Evolutionary conservation across 2,888 invertebrate genomes (phyloP).

Genomic region (Pardosa pseudoannulata): DNA sequence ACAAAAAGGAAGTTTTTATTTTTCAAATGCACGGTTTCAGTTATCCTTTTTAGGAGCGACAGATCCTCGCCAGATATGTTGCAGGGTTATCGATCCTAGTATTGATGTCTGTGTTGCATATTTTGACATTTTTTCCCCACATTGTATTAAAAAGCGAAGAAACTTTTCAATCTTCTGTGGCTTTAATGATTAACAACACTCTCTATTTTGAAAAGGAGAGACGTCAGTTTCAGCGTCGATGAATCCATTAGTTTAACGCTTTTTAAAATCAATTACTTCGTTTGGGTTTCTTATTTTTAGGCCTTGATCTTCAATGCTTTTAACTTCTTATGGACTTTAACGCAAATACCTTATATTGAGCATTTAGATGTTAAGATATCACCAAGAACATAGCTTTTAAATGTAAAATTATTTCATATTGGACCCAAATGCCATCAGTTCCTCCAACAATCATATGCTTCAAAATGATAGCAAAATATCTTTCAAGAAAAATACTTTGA

Average conservation of each 20-base stretch:
- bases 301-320: conserved; percentile 10
- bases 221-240: neutral
- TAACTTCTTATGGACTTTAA: no score
- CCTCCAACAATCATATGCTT: no score
- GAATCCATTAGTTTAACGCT: conserved; percentile 29
- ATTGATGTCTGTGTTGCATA: conserved; percentile 44
- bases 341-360: no score
- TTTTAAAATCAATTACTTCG: conserved; percentile 39
- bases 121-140: conserved; percentile 51
- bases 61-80: conserved; percentile 45
- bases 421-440: no score
- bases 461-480: no score
- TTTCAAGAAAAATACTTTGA: no score
- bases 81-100: conserved; percentile 44
- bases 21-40: conserved; percentile 65
- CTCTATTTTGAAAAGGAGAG: conserved; percentile 11
- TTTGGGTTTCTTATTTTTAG: conserved; percentile 1
- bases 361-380: no score
- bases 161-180: conserved; percentile 52
- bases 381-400: no score
- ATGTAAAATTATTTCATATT: no score
- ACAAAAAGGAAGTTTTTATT: conserved; percentile 50
- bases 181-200: conserved; percentile 61
- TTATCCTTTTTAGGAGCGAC: conserved; percentile 55
- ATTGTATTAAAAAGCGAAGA: neutral